phyloP scores from a whole-genome alignment of 2,888 invertebrate genomes.

The Oscheius onirici region DNA sequence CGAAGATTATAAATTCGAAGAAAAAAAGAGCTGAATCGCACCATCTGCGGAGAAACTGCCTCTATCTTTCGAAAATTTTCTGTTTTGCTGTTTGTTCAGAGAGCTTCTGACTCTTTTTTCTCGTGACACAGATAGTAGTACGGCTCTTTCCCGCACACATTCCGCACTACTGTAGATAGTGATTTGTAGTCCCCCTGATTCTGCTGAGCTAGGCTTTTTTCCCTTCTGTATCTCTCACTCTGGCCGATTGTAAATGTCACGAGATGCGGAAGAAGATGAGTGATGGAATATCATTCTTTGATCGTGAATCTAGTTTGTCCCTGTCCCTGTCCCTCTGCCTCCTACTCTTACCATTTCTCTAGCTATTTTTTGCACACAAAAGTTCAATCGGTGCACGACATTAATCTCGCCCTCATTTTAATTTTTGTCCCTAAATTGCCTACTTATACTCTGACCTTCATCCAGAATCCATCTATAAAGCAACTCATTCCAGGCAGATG shows the following conservation, averaged over 20 bases:
- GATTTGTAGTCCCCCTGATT: no score
- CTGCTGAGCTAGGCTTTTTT: not conserved
- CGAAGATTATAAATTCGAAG: not conserved
- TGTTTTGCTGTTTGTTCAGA: not conserved
- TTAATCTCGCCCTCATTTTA: not conserved
- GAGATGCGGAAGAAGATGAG: no score
- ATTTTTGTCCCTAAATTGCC: not conserved
- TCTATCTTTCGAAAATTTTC: not conserved
- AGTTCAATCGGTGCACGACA: not conserved
- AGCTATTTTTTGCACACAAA: not conserved
- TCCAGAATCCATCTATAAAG: not conserved
- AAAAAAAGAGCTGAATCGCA: not conserved
- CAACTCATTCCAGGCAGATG: not conserved
- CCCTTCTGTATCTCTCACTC: not conserved
- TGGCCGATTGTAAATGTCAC: not conserved
- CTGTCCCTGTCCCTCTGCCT: not conserved
- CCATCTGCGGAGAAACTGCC: not conserved
- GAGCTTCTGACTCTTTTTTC: not conserved
- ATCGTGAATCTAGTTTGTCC: no score
- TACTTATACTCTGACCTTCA: no score
- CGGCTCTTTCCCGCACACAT: no score
- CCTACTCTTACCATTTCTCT: not conserved
- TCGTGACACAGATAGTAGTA: no score
- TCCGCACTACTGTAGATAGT: no score
- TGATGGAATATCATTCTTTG: no score